Evolutionary conservation across 2,888 invertebrate species (phyloP), one percentile per base, ranked within the genome.

Genomic region (Polydrusus tereticollis): DNA sequence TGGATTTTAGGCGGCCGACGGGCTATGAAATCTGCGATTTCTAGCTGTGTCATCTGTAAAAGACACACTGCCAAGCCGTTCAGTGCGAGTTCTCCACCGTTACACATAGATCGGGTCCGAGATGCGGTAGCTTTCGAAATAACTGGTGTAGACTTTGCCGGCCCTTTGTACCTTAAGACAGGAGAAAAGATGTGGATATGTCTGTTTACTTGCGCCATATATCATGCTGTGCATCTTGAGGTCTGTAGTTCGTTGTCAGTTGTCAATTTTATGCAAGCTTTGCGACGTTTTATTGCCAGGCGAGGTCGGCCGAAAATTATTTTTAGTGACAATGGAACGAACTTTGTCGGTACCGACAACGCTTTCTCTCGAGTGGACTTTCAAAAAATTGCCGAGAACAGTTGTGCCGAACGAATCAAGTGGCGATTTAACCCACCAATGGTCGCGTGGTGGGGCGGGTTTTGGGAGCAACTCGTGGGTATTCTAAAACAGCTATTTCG

Each of bases 391-490:
- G 8, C 18, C 2, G 57, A 75, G 14, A 58, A 73, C 26, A 73
- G 75, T 47, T 10, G 76, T 3, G 55, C 73, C 0, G 43, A 75
- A 8, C 50, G 69, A 5, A 80, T 82, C 29, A 41, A 38, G 21
- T 80, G 82, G 80, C 73, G 73, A 12, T 85, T 85, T 69, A 86
- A 82, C 63, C 81, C 83, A 3, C 83, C 83, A 6, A 73, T 78
- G 0, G 29, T 7, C 29, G 29, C 29, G 7, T 29, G 29, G 29
- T 29, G 29, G 29, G 29, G 29, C 29, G 29, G 86, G 29, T 83
- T 81, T 76, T n/a, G n/a, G 86, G 84, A 79, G 85, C 86, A 76
- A 76, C 85, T 7, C 66, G 81, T 14, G n/a, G n/a, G n/a, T n/a
- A n/a, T n/a, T n/a, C n/a, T n/a, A 77, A 80, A 64, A 76, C 80